These are phyloP conservation scores for Drosophila kambysellisi DNA, from an alignment of 2,888 invertebrate genomes.

Conservation along the genomic window DNA sequence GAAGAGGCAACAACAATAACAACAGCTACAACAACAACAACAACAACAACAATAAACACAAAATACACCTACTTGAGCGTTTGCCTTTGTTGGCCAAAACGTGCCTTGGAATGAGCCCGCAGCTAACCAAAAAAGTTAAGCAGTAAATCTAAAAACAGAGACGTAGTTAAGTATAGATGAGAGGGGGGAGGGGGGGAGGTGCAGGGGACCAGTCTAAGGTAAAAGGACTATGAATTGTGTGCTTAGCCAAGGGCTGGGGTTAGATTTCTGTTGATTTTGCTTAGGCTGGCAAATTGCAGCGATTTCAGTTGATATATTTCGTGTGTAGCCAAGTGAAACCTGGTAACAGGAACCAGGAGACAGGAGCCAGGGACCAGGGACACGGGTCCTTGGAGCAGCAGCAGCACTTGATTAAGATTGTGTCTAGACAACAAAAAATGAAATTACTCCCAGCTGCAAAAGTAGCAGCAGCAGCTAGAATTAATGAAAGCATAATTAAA, in stretches of 20 bases:
- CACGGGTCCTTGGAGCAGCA: neutral
- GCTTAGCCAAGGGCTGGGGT: slow-evolving; percentile 7
- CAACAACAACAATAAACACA: slow-evolving; percentile 32
- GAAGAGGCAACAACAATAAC: neutral
- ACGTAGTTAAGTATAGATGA: slow-evolving; percentile 9
- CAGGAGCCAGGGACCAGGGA: neutral
- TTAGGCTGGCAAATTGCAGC: slow-evolving; percentile 54
- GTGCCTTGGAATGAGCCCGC: slow-evolving; percentile 50
- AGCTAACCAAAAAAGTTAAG: slow-evolving; percentile 68
- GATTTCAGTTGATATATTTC: slow-evolving; percentile 55
- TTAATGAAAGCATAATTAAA: slow-evolving; percentile 1
- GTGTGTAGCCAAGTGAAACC: slow-evolving; percentile 36
- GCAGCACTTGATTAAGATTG: slow-evolving; percentile 28
- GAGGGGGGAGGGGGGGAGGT: neutral
- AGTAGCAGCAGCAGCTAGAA: slow-evolving; percentile 5
- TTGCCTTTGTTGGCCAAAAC: slow-evolving; percentile 52
- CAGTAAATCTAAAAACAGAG: slow-evolving; percentile 71
- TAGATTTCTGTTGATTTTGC: slow-evolving; percentile 47
- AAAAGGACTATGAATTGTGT: slow-evolving; percentile 38
- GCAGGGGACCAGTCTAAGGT: slow-evolving; percentile 13
- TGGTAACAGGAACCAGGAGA: neutral
- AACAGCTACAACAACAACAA: slow-evolving; percentile 16
- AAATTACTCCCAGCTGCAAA: slow-evolving; percentile 3
- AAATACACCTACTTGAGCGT: slow-evolving; percentile 77
- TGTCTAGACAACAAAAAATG: slow-evolving; percentile 28